A percentile compares a stretch with the other conserved stretches of the same genome.
phyloP scores from a whole-genome alignment of 37 sponge, comb jelly and placozoan genomes.

The Spongilla lacustris region DNA sequence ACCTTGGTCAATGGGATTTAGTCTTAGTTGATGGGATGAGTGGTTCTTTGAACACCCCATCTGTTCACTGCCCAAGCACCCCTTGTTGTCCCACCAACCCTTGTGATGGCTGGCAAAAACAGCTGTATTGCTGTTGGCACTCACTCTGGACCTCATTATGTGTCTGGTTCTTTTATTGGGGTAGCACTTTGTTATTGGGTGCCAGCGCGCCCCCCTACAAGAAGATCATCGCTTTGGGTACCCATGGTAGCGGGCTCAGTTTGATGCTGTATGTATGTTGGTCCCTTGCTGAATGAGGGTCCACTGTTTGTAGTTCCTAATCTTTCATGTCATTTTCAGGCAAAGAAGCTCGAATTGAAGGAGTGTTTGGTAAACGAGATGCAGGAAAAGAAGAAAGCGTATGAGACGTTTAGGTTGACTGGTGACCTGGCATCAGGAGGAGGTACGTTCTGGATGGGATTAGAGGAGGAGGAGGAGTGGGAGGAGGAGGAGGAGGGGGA shows the following conservation, averaged over 20 bases:
- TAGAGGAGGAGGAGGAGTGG: neutral
- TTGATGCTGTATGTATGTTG: too few relatives aligned
- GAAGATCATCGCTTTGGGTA: too few relatives aligned
- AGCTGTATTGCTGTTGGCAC: neutral
- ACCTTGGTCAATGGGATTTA: neutral
- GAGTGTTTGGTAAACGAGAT: slow-evolving; percentile 65
- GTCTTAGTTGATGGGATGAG: neutral
- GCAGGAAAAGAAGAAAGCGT: slow-evolving; percentile 75
- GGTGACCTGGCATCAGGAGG: slow-evolving; percentile 65
- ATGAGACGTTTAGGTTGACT: slow-evolving; percentile 39
- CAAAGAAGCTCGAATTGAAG: slow-evolving; percentile 74
- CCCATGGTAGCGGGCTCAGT: too few relatives aligned
- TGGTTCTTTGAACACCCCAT: neutral
- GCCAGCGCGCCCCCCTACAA: neutral
- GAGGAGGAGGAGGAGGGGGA: neutral
- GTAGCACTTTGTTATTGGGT: neutral
- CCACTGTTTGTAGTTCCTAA: too few relatives aligned
- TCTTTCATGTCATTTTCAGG: slow-evolving; percentile 9
- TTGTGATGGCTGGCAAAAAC: neutral
- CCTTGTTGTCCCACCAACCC: neutral
- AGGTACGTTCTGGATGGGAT: neutral
- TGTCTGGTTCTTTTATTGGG: neutral
- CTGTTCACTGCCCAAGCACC: neutral
- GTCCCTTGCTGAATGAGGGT: too few relatives aligned
- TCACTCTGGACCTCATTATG: neutral